phyloP scores from a whole-genome alignment of 2,797 vertebrate genomes.

The Calcarius lapponicus region DNA sequence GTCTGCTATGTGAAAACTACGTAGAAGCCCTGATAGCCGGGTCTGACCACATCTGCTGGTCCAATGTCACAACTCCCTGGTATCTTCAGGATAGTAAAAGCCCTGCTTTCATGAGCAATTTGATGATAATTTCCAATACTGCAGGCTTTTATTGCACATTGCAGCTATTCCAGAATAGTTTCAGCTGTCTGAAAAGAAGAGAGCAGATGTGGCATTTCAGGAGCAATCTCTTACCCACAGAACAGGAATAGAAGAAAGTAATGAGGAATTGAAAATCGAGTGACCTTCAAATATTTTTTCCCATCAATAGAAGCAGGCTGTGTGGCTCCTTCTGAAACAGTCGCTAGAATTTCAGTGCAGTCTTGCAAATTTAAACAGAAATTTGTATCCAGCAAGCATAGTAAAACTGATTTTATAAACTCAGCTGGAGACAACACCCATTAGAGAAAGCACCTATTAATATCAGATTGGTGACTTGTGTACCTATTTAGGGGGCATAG shows the following conservation, averaged over 20 bases:
- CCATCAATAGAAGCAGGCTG: background rate
- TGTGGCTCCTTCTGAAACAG: background rate
- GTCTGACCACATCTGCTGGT: background rate
- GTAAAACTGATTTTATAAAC: background rate
- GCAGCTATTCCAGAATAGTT: background rate
- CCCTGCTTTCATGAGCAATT: background rate
- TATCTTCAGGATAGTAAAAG: background rate
- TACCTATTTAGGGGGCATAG: background rate
- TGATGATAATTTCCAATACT: background rate
- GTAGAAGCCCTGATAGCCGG: background rate
- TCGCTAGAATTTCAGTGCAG: background rate
- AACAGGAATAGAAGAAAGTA: background rate
- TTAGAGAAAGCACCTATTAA: background rate
- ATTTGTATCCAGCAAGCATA: background rate
- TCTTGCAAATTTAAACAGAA: background rate
- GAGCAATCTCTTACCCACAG: background rate
- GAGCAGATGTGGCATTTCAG: background rate
- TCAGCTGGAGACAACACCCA: background rate
- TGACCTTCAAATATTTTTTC: background rate
- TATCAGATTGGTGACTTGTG: background rate
- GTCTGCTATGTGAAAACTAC: background rate
- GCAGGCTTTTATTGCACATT: background rate
- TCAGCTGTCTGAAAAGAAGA: background rate
- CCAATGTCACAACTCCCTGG: background rate
- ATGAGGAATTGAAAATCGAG: background rate